Base-by-base conservation (phyloP, 2,113 vertebrate species). In the Gobio gobio region DNA sequence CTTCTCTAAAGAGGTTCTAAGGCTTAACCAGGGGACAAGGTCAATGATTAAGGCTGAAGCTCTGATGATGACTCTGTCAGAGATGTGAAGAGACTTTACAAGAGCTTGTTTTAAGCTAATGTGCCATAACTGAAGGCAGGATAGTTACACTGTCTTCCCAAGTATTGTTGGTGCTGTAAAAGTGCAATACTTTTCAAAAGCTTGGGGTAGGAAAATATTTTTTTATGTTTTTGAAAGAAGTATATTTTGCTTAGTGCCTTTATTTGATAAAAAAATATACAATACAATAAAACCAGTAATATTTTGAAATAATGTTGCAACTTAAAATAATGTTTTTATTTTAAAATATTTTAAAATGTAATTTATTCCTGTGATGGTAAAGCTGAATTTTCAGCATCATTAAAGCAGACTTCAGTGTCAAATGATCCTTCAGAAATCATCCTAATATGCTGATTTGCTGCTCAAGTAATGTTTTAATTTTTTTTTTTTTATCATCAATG, bases 21-120 rank as follows among this genome's bases (percentile, higher is more conserved):
- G 73, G 45, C 82, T 54, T 26, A 40, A 20, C 40, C 74, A 51
- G 74, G 77, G 64, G 40, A 49, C 58, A 82, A 77, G 63, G 54
- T 59, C 36, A 49, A n/a, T 85, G 79, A 66, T 78, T 64, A 85
- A 88, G 61, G n/a, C 64, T 61, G 14, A 29, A 77, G 72, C 63
- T 76, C 22, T 78, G 45, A 22, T 59, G 61, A 58, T 75, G 61
- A 73, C 68, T 24, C n/a, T 83, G 33, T 88, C 45, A 43, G 18
- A 45, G 63, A 82, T 24, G 64, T 68, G 20, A 82, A 24, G 36
- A 29, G 54, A 22, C 33, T 78, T 59, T 43, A 59, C 5, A 78
- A 61, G 54, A 14, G 59, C 40, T 80, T 49, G 59, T 80, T 78
- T 58, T 78, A 4, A 61, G 33, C 36, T 45, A 43, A 78, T 77